Evolutionary conservation across 2,888 invertebrate species (phyloP).

Genomic region (Chymomyza fuscimana): DNA sequence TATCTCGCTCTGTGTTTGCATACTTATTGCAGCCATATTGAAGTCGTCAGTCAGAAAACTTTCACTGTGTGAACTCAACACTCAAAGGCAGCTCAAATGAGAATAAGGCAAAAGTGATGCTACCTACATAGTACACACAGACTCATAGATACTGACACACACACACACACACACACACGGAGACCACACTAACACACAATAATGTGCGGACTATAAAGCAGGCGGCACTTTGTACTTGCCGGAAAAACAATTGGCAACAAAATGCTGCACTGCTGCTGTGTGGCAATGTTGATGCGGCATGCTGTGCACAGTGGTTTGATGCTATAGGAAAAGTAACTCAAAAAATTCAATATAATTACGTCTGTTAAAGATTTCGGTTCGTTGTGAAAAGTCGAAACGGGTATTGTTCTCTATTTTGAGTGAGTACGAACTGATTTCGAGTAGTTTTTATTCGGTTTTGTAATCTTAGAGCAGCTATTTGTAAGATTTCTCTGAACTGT

Average conservation of each 20-base stretch:
- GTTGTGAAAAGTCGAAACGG: too few species aligned
- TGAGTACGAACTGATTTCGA: too few species aligned
- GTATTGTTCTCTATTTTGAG: too few species aligned
- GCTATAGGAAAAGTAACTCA: too few species aligned
- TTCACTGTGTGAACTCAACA: constrained; percentile 43
- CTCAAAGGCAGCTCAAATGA: constrained; percentile 26
- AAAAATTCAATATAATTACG: too few species aligned
- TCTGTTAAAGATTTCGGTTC: too few species aligned
- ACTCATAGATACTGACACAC: neutral
- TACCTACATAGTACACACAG: neutral
- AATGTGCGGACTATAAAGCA: constrained; percentile 2
- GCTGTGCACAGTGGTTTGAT: neutral
- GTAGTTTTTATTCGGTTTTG: too few species aligned
- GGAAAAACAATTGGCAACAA: constrained; percentile 68
- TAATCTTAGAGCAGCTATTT: too few species aligned
- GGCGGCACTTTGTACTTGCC: constrained; percentile 48
- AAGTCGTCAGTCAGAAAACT: constrained; percentile 54
- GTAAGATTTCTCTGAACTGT: too few species aligned
- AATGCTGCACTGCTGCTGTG: constrained; percentile 28
- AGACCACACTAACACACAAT: neutral
- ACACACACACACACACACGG: neutral
- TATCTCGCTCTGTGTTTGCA: neutral
- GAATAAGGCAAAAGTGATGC: neutral
- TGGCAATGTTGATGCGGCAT: neutral
- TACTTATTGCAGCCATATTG: constrained; percentile 50